Evolutionary conservation across 2,113 vertebrate species (phyloP).

Genomic region (Pseudorasbora parva): DNA sequence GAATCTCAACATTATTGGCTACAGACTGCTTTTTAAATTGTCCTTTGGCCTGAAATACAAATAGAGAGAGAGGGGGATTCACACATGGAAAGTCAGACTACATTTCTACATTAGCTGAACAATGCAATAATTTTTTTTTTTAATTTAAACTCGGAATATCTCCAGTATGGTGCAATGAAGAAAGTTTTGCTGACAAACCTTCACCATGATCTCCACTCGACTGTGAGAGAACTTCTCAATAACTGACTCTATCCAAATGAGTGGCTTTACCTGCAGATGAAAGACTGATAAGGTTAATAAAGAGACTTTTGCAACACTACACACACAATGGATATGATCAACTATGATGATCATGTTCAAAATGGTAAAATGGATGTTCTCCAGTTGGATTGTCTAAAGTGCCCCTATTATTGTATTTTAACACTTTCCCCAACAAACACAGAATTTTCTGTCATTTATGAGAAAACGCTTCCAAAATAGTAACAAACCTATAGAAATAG

Average conservation of each 20-base stretch:
- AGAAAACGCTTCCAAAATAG: too few relatives aligned
- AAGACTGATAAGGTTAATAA: background rate
- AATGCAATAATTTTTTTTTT: too few relatives aligned
- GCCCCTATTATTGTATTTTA: too few relatives aligned
- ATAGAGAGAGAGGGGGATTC: slow-evolving; percentile 8
- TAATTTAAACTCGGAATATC: background rate
- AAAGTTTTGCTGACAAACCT: slow-evolving; percentile 72
- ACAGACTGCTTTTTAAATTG: slow-evolving; percentile 98
- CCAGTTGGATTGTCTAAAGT: background rate
- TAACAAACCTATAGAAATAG: too few relatives aligned
- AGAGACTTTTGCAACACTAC: background rate
- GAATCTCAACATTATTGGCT: slow-evolving; percentile 92
- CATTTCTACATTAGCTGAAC: background rate
- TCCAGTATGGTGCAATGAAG: background rate
- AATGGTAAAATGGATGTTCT: background rate
- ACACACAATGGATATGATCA: background rate
- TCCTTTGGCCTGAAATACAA: slow-evolving; percentile 84
- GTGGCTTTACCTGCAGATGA: slow-evolving; percentile 84
- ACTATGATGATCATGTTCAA: too few relatives aligned
- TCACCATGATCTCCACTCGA: slow-evolving; percentile 93
- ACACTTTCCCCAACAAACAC: too few relatives aligned
- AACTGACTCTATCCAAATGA: slow-evolving; percentile 95
- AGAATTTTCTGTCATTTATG: too few relatives aligned
- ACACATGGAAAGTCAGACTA: background rate
- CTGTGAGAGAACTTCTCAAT: slow-evolving; percentile 96